Percentiles rank a stretch among this genome's conserved stretches.
Evolutionary conservation across 2,888 invertebrate species (phyloP).

Genomic region (Alentia gelatinosa): DNA sequence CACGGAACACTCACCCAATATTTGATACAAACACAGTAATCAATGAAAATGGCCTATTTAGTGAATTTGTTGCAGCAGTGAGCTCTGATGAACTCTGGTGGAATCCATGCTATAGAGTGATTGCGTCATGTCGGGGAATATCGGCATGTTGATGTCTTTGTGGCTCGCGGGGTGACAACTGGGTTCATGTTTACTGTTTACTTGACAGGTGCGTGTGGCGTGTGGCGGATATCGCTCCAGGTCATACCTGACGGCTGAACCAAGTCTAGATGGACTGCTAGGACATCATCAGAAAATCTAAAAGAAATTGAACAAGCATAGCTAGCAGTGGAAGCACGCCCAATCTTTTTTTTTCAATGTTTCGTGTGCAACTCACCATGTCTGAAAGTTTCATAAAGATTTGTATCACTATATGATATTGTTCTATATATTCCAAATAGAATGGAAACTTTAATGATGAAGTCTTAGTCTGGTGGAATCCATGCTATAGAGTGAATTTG

Average conservation of each 20-base stretch:
- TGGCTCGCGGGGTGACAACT: background rate
- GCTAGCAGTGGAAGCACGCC: too few relatives aligned
- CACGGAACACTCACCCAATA: too few relatives aligned
- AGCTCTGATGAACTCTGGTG: too few relatives aligned
- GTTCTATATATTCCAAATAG: too few relatives aligned
- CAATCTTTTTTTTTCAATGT: too few relatives aligned
- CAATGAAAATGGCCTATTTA: too few relatives aligned
- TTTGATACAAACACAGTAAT: too few relatives aligned
- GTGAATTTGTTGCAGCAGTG: too few relatives aligned
- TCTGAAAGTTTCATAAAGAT: too few relatives aligned
- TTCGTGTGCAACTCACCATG: too few relatives aligned
- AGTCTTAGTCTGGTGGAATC: background rate
- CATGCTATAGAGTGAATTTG: background rate
- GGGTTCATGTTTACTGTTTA: background rate
- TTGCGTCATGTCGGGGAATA: background rate
- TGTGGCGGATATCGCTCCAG: background rate
- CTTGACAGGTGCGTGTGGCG: background rate
- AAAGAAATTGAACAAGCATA: too few relatives aligned
- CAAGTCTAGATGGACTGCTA: background rate
- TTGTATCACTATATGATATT: too few relatives aligned
- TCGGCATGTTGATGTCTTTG: background rate
- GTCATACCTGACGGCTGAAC: background rate
- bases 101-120: background rate
- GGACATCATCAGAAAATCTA: background rate
- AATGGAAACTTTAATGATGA: background rate